Percentiles rank a stretch among this genome's conserved stretches.
Evolutionary conservation across 1,140 invertebrate genomes (phyloP).

Genomic region (Cataglyphis hispanica): DNA sequence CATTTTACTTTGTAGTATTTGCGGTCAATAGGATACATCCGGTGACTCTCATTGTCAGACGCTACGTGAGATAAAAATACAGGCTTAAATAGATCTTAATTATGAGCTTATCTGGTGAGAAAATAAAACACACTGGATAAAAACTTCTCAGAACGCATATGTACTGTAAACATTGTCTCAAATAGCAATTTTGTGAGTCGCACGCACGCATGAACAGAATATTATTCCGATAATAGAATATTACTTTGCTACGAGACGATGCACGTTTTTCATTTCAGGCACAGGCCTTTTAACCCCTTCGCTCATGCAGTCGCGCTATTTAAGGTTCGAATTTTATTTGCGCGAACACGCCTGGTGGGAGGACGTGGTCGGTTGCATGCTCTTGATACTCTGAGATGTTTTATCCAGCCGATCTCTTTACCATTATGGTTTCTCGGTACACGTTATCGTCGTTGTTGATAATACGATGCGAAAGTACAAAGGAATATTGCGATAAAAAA

Average conservation of each 20-base stretch:
- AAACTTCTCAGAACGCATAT: not conserved
- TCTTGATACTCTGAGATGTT: not conserved
- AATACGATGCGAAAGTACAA: not conserved
- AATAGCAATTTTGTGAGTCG: constrained; percentile 43
- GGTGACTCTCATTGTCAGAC: not conserved
- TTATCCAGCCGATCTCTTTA: constrained; percentile 4
- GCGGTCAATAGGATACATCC: not conserved
- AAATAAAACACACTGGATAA: not conserved
- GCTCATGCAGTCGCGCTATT: constrained; percentile 65
- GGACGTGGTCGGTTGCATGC: constrained; percentile 2
- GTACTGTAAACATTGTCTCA: not conserved
- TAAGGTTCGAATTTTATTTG: constrained; percentile 72
- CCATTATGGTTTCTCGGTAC: not conserved
- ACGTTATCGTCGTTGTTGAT: constrained; percentile 1
- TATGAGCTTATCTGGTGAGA: not conserved
- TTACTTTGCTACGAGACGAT: constrained; percentile 33
- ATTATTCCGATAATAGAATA: not conserved
- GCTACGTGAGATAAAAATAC: constrained; percentile 1
- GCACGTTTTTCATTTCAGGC: constrained; percentile 61
- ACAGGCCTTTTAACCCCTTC: constrained; percentile 65
- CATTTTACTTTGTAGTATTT: not conserved
- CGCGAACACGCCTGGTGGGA: constrained; percentile 33
- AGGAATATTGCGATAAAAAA: constrained; percentile 7
- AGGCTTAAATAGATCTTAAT: constrained; percentile 1
- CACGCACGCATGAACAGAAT: not conserved